Evolutionary conservation across 2,113 vertebrate genomes (phyloP), one percentile per base, ranked within the genome.

Genomic region (Gymnorhina tibicen): DNA sequence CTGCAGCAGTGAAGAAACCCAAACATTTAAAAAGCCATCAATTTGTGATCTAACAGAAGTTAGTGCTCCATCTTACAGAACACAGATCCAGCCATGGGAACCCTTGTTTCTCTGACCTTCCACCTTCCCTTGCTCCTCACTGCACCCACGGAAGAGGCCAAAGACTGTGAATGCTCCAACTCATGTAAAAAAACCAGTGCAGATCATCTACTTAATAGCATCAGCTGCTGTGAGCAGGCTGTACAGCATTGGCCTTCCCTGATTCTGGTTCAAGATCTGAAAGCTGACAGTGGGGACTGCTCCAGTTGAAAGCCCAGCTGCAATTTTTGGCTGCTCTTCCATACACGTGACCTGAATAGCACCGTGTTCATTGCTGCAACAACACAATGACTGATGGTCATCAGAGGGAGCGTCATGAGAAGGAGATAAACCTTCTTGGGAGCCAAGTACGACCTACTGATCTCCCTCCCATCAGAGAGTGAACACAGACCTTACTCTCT

Each of bases 181-280:
- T 60, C 55, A 11, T 0, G 0, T 26, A 46, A 68, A 82, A 33
- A 52, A 26, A 0, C 11, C 53, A 39, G 7, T 6, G 55, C 33
- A 64, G 37, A 30, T 12, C 4, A 2, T 15, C 50, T 44, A 42
- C 32, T 74, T 17, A 77, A 70, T 9, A n/a, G 1, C 3, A 13
- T 17, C 78, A 91, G 49, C 59, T 82, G 50, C 82, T 90, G 24
- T 9, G 23, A 79, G 55, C 60, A 70, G 55, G 23, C 26, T 58
- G 41, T 8, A 28, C 5, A 52, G 42, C 42, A 58, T 7, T 60
- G 41, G 32, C 63, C 32, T 52, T 62, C 42, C 82, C 58, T 22
- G 32, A 63, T 20, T 42, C 37, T 58, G 44, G 24, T 39, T 81
- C 85, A 67, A 23, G 50, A 67, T 63, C 75, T 86, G 49, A 69